These are phyloP conservation scores for Cephalopachus bancanus DNA, from an alignment of 2,797 vertebrate species.

Conservation along the genomic window DNA sequence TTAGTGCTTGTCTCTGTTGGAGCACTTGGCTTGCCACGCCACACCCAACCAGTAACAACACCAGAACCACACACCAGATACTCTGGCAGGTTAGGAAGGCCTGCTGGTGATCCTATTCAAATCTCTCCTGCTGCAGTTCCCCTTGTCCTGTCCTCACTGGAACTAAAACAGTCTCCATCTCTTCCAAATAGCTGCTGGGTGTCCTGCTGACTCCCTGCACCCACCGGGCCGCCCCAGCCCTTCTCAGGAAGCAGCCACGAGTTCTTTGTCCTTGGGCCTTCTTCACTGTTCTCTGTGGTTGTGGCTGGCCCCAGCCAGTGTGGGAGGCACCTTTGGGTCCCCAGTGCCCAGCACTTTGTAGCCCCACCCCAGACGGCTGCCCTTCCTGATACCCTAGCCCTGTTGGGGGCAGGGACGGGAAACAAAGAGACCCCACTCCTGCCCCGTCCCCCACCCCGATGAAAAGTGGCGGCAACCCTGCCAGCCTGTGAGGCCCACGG, in stretches of 20 bases:
- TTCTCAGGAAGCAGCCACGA: conserved; percentile 78
- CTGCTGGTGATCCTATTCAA: background rate
- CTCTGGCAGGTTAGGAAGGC: background rate
- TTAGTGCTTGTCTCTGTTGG: background rate
- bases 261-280: background rate
- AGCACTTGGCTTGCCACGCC: background rate
- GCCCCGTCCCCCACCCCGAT: background rate
- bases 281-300: background rate
- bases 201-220: background rate
- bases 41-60: background rate
- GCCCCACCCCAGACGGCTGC: background rate
- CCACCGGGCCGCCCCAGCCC: background rate
- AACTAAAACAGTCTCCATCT: conserved; percentile 13
- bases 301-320: background rate
- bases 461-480: background rate
- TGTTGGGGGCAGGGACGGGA: background rate
- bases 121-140: background rate
- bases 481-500: background rate
- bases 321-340: conserved; percentile 19
- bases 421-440: background rate
- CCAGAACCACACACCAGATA: accelerated
- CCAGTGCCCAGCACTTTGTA: conserved; percentile 68
- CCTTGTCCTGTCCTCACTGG: conserved; percentile 26
- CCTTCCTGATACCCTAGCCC: conserved; percentile 4
- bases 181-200: background rate